Conservation (phyloP, 2,888 invertebrate genomes). For the Mythimna impura region DNA sequence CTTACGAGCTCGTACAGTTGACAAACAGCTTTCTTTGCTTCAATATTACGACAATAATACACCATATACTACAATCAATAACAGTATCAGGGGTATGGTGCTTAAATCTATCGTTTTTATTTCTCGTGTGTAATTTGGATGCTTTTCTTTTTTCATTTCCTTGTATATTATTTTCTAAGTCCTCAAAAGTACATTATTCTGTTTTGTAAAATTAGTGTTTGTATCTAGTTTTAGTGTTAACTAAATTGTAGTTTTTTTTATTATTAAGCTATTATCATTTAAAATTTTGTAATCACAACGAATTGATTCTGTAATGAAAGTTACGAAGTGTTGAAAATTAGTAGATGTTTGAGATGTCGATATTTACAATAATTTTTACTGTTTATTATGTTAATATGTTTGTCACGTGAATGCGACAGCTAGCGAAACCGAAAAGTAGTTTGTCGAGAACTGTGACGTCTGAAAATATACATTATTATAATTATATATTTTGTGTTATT, state of each 20-base stretch:
- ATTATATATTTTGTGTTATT: slow-evolving; percentile 33
- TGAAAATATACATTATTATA: slow-evolving; percentile 20
- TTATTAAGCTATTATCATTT: slow-evolving; percentile 56
- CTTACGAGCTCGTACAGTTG: slow-evolving; percentile 32
- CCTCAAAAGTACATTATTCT: slow-evolving; percentile 65
- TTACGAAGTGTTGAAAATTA: slow-evolving; percentile 46
- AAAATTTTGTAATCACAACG: slow-evolving; percentile 63
- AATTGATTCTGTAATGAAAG: slow-evolving; percentile 50
- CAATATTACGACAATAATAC: slow-evolving; percentile 49
- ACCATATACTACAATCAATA: slow-evolving; percentile 23
- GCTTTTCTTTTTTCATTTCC: slow-evolving; percentile 60
- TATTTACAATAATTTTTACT: slow-evolving; percentile 51
- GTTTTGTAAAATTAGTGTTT: slow-evolving; percentile 60
- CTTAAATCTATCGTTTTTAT: slow-evolving; percentile 45
- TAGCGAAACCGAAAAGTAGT: slow-evolving; percentile 55
- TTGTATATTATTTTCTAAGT: slow-evolving; percentile 64
- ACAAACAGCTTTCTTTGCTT: slow-evolving; percentile 41
- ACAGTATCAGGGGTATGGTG: slow-evolving; percentile 59
- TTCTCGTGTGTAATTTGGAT: slow-evolving; percentile 69
- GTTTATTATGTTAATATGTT: slow-evolving; percentile 31
- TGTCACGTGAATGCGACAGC: slow-evolving; percentile 53
- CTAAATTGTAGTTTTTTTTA: slow-evolving; percentile 61
- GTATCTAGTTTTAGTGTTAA: slow-evolving; percentile 65
- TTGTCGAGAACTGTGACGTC: slow-evolving; percentile 38
- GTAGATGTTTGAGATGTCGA: slow-evolving; percentile 34